These are phyloP conservation scores for Epirrita christyi DNA, from an alignment of 2,888 invertebrate species.

Conservation along the genomic window DNA sequence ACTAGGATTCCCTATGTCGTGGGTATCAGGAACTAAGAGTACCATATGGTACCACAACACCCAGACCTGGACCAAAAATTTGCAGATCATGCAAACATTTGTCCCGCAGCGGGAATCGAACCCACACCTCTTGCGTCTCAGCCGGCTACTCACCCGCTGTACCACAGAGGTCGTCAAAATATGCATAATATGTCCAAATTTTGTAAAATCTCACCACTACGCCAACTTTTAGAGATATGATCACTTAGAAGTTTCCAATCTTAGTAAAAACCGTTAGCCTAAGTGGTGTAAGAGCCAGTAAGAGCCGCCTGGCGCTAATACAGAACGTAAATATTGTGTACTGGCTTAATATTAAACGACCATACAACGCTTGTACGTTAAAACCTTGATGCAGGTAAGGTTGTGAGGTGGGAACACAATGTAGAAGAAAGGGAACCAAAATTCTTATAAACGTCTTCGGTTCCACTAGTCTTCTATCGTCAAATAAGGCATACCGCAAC, in stretches of 20 bases:
- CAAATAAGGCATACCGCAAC: no score
- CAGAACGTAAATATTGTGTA: conserved; percentile 63
- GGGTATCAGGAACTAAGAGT: no score
- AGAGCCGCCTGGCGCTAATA: conserved; percentile 55
- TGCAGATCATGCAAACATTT: no score
- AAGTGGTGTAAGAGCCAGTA: conserved; percentile 55
- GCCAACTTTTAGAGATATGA: conserved; percentile 29
- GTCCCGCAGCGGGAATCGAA: no score
- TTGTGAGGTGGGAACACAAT: conserved; percentile 19
- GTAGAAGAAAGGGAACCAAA: conserved; percentile 23
- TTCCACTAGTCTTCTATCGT: no score
- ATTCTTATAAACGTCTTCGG: no score
- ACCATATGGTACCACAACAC: no score
- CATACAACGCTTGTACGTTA: conserved; percentile 51
- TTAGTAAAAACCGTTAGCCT: conserved; percentile 60
- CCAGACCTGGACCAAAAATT: no score
- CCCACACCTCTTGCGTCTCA: no score
- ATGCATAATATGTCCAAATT: conserved; percentile 30
- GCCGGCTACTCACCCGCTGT: no score
- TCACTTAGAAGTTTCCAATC: conserved; percentile 57
- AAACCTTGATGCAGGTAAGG: conserved; percentile 28
- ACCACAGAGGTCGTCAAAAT: no score
- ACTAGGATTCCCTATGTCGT: no score
- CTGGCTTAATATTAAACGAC: conserved; percentile 69
- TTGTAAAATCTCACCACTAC: conserved; percentile 28